These are phyloP conservation scores for Caenorhabditis drosophilae DNA, from an alignment of 2,888 invertebrate species.

Conservation along the genomic window DNA sequence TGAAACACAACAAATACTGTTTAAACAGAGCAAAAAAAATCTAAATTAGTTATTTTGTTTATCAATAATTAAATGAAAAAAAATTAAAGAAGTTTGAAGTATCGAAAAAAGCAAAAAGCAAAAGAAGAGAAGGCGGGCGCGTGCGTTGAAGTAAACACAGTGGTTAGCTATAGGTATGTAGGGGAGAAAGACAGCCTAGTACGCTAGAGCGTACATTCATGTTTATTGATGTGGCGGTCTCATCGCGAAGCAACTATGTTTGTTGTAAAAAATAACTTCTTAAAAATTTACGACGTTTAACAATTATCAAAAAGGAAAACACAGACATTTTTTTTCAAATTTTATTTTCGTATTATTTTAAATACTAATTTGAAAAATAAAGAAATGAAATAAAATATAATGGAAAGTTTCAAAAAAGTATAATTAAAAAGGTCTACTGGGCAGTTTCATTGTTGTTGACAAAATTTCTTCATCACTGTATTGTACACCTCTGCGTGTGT, in stretches of 20 bases:
- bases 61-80: slow-evolving; percentile 10
- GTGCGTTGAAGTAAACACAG: slow-evolving; percentile 42
- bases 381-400: slow-evolving; percentile 2
- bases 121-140: slow-evolving; percentile 31
- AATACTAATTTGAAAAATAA: slow-evolving; percentile 5
- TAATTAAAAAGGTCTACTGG: slow-evolving; percentile 33
- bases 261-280: too few species aligned
- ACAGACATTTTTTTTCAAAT: too few species aligned
- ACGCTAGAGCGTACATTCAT: too few species aligned
- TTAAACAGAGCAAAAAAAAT: slow-evolving; percentile 1
- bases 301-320: too few species aligned
- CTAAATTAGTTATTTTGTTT: background rate
- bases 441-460: slow-evolving; percentile 34
- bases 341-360: background rate
- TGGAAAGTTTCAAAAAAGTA: slow-evolving; percentile 4
- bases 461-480: slow-evolving; percentile 35
- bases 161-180: slow-evolving; percentile 39
- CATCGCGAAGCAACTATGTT: too few species aligned
- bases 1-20: background rate
- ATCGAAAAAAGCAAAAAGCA: slow-evolving; percentile 12
- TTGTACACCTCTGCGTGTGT: slow-evolving; percentile 27
- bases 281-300: too few species aligned
- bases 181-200: slow-evolving; percentile 17
- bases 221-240: too few species aligned
- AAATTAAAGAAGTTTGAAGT: slow-evolving; percentile 5